Evolutionary conservation across 2,113 vertebrate genomes (phyloP).

Genomic region (Shinisaurus crocodilurus): DNA sequence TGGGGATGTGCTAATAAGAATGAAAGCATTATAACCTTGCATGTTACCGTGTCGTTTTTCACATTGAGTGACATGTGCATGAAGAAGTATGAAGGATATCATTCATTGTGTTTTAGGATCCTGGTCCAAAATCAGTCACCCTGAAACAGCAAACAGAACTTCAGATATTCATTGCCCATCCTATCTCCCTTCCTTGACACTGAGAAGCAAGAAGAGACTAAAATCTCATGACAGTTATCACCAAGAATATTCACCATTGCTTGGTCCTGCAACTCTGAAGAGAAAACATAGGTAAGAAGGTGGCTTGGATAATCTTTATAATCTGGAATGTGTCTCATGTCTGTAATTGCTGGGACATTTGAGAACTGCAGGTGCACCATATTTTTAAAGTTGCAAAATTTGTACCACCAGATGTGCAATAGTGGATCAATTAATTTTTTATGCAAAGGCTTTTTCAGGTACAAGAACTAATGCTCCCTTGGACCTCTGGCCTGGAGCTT

Average conservation of each 20-base stretch:
- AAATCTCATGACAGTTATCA: slow-evolving; percentile 51
- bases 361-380: background rate
- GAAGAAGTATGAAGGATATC: background rate
- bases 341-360: background rate
- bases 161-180: background rate
- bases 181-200: slow-evolving; percentile 32
- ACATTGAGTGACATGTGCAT: background rate
- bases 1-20: background rate
- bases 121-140: slow-evolving; percentile 47
- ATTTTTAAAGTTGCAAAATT: background rate
- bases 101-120: slow-evolving; percentile 59
- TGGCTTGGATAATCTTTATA: background rate
- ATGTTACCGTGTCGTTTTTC: background rate
- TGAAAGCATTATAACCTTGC: slow-evolving; percentile 10
- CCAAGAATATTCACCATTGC: slow-evolving; percentile 35
- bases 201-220: slow-evolving; percentile 66
- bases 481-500: background rate
- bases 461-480: background rate
- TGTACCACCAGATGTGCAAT: background rate
- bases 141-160: slow-evolving; percentile 35
- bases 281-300: slow-evolving; percentile 61
- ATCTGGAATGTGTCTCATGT: background rate
- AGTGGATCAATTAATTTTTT: background rate
- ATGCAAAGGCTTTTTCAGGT: background rate
- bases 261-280: slow-evolving; percentile 28